Base-by-base conservation (phyloP, 2,797 vertebrate species). In the Acipenser oxyrinchus region DNA sequence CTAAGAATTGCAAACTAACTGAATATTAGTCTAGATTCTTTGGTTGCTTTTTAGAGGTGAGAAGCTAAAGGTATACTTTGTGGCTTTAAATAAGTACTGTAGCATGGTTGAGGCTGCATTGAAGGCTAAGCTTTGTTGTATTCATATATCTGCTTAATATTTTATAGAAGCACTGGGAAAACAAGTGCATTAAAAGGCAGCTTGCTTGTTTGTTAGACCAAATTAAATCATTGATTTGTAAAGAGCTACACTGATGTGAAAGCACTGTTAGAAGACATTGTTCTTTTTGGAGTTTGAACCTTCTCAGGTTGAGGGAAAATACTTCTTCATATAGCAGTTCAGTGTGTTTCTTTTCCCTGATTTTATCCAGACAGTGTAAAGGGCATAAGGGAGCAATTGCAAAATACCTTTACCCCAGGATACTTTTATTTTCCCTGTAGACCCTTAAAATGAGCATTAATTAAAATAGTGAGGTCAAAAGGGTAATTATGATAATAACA, bases 401-500 rank as follows among this genome's bases (percentile, higher is more conserved):
- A 77, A 83, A 87, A 86, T 83, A 82, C 80, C 79, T 83, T 81
- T 77, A 87, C 82, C 79, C 71, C 10, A 72, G 73, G 70, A 74
- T 73, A 73, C 74, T 75, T 76, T 79, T 74, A 57, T 65, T 75
- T 74, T 55, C 70, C 74, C 71, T 72, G 70, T 6, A 37, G 60
- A 50, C 64, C 13, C 51, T 57, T 55, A 15, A 62, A 62, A 23
- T 49, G 53, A 53, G 48, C 55, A 55, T 66, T 59, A 66, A 90
- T 90, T 90, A 90, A 89, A 90, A 87, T 78, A 77, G 79, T 50
- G 71, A 82, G 86, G 84, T 84, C 84, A 84, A 85, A 87, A 84
- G 87, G 87, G 82, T 90, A 90, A 90, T 89, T 89, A 89, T 88
- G 82, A 87, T 89, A 90, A 90, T 90, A 86, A 86, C 83, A 87